Percentiles rank a stretch among this genome's conserved stretches.
Evolutionary conservation across 2,888 invertebrate species (phyloP).

Genomic region (Deilephila porcellus): DNA sequence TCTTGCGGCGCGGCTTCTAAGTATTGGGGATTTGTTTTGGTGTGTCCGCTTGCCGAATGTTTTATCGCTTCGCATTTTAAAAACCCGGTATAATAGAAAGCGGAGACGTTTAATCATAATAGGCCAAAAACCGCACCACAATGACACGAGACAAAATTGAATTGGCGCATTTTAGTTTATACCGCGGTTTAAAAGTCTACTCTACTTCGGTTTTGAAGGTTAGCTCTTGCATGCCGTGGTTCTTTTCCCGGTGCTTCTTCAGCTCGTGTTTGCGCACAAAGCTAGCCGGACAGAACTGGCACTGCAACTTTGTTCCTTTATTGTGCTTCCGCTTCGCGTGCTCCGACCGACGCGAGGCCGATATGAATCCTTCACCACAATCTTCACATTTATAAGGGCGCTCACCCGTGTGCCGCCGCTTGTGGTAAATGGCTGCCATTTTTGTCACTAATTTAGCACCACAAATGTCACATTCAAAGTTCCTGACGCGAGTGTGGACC

Average conservation of each 20-base stretch:
- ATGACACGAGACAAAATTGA: too few relatives aligned
- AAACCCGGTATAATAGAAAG: too few relatives aligned
- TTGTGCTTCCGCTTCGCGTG: conserved; percentile 74
- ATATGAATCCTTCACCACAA: conserved; percentile 74
- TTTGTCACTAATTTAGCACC: conserved; percentile 74
- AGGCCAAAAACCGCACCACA: too few relatives aligned
- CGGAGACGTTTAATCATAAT: too few relatives aligned
- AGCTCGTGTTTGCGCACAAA: conserved; percentile 69
- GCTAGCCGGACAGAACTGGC: conserved; percentile 57
- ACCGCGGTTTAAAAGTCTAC: not conserved
- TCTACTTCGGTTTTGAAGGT: not conserved
- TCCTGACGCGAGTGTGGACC: conserved; percentile 81
- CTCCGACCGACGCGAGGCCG: conserved; percentile 72
- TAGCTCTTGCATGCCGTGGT: conserved; percentile 43
- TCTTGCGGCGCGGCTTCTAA: too few relatives aligned
- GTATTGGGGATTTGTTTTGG: too few relatives aligned
- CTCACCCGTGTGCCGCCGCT: conserved; percentile 77
- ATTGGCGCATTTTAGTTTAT: too few relatives aligned
- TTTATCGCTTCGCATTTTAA: too few relatives aligned
- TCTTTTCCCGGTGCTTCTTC: conserved; percentile 64
- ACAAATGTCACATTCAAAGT: conserved; percentile 82
- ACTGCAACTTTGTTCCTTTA: conserved; percentile 62
- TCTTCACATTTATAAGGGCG: conserved; percentile 74
- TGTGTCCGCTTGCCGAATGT: too few relatives aligned
- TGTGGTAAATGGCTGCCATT: conserved; percentile 78